Percentiles rank a stretch among this genome's conserved stretches.
Evolutionary conservation across 2,113 vertebrate species (phyloP).

Genomic region (Oncorhynchus masou): DNA sequence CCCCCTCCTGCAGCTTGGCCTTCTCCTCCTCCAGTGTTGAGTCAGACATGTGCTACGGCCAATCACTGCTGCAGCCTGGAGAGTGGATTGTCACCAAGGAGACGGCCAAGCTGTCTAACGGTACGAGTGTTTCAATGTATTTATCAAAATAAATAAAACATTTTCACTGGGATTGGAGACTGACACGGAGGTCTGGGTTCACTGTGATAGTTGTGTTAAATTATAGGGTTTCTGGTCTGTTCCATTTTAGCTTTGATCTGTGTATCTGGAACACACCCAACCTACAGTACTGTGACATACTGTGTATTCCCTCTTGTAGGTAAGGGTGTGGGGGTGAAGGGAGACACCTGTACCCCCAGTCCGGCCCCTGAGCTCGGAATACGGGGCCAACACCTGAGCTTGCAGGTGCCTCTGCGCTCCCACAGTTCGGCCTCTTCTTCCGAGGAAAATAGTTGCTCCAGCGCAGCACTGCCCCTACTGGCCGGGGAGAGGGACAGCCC

Average conservation of each 20-base stretch:
- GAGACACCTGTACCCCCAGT: slow-evolving; percentile 79
- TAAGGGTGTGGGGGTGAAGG: slow-evolving; percentile 77
- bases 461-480: slow-evolving; percentile 87
- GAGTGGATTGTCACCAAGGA: slow-evolving; percentile 96
- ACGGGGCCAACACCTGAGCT: slow-evolving; percentile 83
- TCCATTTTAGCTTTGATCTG: too few relatives aligned
- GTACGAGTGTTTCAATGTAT: slow-evolving; percentile 64
- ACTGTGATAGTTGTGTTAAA: too few relatives aligned
- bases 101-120: slow-evolving; percentile 82
- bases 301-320: slow-evolving; percentile 58
- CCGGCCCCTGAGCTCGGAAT: slow-evolving; percentile 75
- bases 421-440: slow-evolving; percentile 94
- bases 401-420: slow-evolving; percentile 87
- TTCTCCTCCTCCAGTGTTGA: slow-evolving; percentile 82
- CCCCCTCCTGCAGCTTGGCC: slow-evolving; percentile 85
- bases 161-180: too few relatives aligned
- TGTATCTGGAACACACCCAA: too few relatives aligned
- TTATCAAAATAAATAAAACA: background rate
- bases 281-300: too few relatives aligned
- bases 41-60: slow-evolving; percentile 93
- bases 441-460: slow-evolving; percentile 91
- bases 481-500: slow-evolving; percentile 88
- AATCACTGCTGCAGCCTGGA: slow-evolving; percentile 89
- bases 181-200: too few relatives aligned
- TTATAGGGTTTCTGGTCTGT: too few relatives aligned